These are phyloP conservation scores for Cygnus buccinator DNA, from an alignment of 2,113 vertebrate genomes.

Conservation along the genomic window DNA sequence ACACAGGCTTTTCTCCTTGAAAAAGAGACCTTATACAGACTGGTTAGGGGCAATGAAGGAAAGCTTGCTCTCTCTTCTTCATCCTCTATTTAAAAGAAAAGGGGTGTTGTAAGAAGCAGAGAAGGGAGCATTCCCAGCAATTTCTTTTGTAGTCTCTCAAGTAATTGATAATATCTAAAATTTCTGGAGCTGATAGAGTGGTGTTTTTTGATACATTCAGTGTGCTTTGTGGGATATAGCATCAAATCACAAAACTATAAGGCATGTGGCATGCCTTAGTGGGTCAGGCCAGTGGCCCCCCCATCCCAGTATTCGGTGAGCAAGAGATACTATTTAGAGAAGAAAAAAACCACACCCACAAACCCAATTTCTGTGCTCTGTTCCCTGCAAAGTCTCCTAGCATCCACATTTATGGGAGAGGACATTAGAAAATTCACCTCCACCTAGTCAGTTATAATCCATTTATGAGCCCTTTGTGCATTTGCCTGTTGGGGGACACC, in stretches of 20 bases:
- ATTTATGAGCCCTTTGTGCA: background rate
- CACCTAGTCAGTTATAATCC: background rate
- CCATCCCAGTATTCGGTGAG: background rate
- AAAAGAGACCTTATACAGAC: background rate
- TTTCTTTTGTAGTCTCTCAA: background rate
- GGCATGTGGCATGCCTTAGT: background rate
- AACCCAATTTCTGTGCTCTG: background rate
- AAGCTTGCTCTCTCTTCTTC: background rate
- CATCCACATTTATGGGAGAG: background rate
- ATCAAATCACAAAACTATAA: background rate
- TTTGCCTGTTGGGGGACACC: background rate
- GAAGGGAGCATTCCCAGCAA: background rate
- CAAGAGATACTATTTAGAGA: background rate
- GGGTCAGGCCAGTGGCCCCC: background rate
- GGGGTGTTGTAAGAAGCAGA: background rate
- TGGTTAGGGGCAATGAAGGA: background rate
- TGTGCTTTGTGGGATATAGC: background rate
- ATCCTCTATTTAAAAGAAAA: background rate
- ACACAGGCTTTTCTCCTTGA: background rate
- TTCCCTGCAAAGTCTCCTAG: background rate
- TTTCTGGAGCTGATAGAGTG: background rate
- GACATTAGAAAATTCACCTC: background rate
- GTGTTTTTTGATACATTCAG: background rate
- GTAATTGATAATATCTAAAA: background rate
- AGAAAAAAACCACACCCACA: background rate